Base-by-base conservation (phyloP, 2,113 vertebrate species). In the Syrmaticus mikado region DNA sequence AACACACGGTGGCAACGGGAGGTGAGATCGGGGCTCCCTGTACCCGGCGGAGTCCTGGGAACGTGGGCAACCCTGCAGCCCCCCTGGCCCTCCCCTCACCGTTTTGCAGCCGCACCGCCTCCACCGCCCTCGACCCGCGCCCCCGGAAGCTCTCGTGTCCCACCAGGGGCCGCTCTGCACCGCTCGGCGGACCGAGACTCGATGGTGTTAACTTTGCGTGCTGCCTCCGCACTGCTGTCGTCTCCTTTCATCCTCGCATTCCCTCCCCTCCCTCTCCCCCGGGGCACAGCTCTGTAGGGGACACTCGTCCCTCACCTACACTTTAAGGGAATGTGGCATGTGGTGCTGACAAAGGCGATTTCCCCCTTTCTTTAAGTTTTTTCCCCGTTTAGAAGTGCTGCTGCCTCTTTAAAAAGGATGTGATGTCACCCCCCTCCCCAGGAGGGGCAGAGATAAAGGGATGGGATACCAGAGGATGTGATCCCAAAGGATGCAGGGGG, bases 231-330 rank as follows among this genome's bases (percentile, higher is more conserved):
- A 48, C 21, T 5, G 24, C 32, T 7, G 20, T 3, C 5, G 20
- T 6, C 21, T 10, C n/a, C 45, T 6, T 5, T 18, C n/a, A 17
- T 1, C n/a, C n/a, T 22, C 20, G 14, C 14, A 13, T 6, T 14
- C 60, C 58, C 13, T 1, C 30, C 11, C 20, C 12, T 17, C 8
- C 1, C 19, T 38, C 38, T 38, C 45, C 46, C 19, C 20, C 46
- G 46, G 20, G 46, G 46, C 46, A 46, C 20, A 46, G 46, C 46
- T 46, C 19, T 21, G 55, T 30, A 57, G 30, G 30, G 28, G 10
- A 32, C 55, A 58, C 58, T n/a, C 58, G 13, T 14, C n/a, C 58
- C n/a, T 15, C 22, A 10, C 8, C 8, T 8, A 58, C 7, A 21
- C 18, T 11, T 32, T n/a, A 20, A 12, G 18, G 60, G 5, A 6